Percentiles rank a stretch among this genome's conserved stretches.
These are phyloP conservation scores for Nestor notabilis DNA, from an alignment of 2,113 vertebrate species.

Conservation along the genomic window DNA sequence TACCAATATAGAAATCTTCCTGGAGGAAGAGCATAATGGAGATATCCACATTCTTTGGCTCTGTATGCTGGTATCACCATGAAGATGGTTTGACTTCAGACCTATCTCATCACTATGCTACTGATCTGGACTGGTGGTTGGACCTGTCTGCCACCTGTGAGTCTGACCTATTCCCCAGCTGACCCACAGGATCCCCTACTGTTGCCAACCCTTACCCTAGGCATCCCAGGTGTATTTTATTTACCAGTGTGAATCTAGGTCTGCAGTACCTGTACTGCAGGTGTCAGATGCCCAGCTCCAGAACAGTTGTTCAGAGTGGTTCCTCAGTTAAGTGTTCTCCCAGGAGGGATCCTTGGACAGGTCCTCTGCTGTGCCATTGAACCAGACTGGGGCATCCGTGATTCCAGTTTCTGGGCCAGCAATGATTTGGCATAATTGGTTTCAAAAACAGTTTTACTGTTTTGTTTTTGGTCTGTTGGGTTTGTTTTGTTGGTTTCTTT, in stretches of 20 bases:
- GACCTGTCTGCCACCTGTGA: not conserved
- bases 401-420: not conserved
- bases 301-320: rapidly evolving
- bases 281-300: not conserved
- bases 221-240: not conserved
- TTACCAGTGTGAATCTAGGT: not conserved
- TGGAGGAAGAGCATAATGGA: not conserved
- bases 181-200: not conserved
- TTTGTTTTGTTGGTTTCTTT: not conserved
- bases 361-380: not conserved
- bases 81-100: not conserved
- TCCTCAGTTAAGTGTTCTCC: not conserved
- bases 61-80: not conserved
- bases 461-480: not conserved
- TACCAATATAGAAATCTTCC: not conserved
- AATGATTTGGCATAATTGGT: not conserved
- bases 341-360: not conserved
- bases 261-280: not conserved
- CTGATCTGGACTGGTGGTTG: not conserved
- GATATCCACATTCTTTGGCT: not conserved
- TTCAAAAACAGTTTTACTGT: not conserved
- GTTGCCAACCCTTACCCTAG: not conserved
- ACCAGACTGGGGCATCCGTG: not conserved
- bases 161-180: not conserved
- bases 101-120: not conserved